Percentiles rank a stretch among this genome's conserved stretches.
phyloP scores from a whole-genome alignment of 2,797 vertebrate species.

The Pogoniulus pusillus region DNA sequence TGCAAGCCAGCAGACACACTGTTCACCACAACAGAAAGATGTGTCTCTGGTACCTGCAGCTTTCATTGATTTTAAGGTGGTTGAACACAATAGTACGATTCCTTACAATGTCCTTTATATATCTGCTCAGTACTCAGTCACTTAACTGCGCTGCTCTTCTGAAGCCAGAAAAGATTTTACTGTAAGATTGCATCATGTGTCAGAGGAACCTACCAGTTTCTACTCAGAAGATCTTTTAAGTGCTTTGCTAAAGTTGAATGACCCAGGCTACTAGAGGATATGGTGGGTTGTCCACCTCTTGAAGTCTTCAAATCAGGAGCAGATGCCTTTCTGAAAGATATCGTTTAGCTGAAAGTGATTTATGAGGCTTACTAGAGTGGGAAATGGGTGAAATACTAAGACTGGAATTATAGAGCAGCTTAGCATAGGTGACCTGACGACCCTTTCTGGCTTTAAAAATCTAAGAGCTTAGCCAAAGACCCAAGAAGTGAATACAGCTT shows the following conservation, averaged over 20 bases:
- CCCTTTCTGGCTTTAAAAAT: conserved; percentile 19
- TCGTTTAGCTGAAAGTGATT: not conserved
- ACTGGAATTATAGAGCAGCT: not conserved
- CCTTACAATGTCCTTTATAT: not conserved
- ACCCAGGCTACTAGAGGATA: not conserved
- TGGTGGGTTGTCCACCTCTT: not conserved
- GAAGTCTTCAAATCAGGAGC: not conserved
- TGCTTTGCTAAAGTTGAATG: not conserved
- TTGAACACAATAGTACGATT: not conserved
- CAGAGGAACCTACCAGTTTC: not conserved
- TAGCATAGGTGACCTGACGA: not conserved
- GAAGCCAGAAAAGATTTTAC: not conserved
- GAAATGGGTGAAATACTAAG: conserved; percentile 20
- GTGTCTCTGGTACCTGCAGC: not conserved
- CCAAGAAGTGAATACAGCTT: not conserved
- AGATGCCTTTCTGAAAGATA: not conserved
- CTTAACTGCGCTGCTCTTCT: not conserved
- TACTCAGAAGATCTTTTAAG: not conserved
- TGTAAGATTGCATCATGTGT: not conserved
- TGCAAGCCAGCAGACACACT: not conserved
- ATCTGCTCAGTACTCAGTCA: not conserved
- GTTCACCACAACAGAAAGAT: not conserved
- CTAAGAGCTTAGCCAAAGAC: conserved; percentile 10
- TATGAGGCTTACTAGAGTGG: not conserved
- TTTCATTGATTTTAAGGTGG: not conserved